Conservation (phyloP, 2,113 vertebrate genomes). For the Mystacornis crossleyi region DNA sequence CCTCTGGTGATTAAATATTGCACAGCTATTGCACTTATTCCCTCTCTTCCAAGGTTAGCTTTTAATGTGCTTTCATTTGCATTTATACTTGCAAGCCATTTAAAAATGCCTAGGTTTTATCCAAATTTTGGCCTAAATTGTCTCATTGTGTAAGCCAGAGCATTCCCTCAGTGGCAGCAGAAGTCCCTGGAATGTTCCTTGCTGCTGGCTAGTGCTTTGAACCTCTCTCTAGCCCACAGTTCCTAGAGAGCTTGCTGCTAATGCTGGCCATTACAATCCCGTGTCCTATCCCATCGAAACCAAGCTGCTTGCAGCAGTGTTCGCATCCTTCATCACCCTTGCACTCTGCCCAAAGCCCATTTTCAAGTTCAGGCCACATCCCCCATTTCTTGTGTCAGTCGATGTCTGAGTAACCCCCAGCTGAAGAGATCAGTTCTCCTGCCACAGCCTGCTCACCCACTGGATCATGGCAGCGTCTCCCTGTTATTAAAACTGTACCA, state of each 20-base stretch:
- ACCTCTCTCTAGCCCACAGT: not conserved
- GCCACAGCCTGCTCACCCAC: not conserved
- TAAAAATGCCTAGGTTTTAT: not conserved
- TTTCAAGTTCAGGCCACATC: not conserved
- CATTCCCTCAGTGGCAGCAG: not conserved
- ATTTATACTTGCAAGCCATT: not conserved
- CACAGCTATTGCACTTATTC: not conserved
- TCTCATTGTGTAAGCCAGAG: not conserved
- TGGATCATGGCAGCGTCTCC: not conserved
- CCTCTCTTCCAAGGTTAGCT: not conserved
- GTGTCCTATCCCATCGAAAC: not conserved
- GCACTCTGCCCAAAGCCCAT: not conserved
- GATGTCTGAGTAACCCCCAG: not conserved
- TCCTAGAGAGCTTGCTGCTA: not conserved
- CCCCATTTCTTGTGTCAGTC: not conserved
- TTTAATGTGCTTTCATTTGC: not conserved
- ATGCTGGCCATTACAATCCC: not conserved
- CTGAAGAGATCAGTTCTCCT: not conserved
- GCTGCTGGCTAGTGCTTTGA: not conserved
- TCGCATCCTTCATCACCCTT: not conserved
- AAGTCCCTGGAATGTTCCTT: accelerated
- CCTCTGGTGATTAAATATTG: not conserved
- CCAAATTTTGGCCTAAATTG: not conserved
- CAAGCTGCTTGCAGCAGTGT: not conserved
- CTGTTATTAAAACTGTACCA: not conserved